Conservation (phyloP, 2,113 vertebrate species). For the Eretmochelys imbricata region DNA sequence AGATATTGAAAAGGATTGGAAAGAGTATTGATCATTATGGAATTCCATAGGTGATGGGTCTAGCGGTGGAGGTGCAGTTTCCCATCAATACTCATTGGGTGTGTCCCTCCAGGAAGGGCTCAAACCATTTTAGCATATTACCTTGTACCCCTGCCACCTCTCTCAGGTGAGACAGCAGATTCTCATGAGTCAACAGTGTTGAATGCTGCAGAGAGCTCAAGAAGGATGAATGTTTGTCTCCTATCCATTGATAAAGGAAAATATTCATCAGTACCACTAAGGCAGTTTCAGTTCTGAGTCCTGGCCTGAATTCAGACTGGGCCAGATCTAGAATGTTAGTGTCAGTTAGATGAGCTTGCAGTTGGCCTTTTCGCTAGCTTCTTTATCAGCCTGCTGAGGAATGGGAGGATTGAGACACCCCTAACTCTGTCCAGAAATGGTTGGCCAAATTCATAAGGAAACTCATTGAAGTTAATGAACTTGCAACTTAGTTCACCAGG, state of each 20-base stretch:
- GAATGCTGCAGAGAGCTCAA: too few species aligned
- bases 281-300: constrained; percentile 17
- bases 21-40: not conserved
- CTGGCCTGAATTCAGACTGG: constrained; percentile 30
- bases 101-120: too few species aligned
- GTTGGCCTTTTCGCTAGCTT: too few species aligned
- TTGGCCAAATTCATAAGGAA: not conserved
- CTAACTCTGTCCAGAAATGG: not conserved
- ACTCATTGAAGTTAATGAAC: not conserved
- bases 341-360: not conserved
- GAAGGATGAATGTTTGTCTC: too few species aligned
- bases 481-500: not conserved
- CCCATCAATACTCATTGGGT: not conserved
- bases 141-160: too few species aligned
- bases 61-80: not conserved
- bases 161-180: too few species aligned
- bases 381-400: too few species aligned
- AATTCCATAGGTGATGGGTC: not conserved
- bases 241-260: too few species aligned
- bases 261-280: not conserved
- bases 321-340: not conserved
- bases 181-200: too few species aligned
- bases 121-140: too few species aligned
- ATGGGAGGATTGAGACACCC: too few species aligned
- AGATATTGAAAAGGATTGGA: not conserved